Evolutionary conservation across 2,113 vertebrate species (phyloP).

Genomic region (Platichthys flesus): DNA sequence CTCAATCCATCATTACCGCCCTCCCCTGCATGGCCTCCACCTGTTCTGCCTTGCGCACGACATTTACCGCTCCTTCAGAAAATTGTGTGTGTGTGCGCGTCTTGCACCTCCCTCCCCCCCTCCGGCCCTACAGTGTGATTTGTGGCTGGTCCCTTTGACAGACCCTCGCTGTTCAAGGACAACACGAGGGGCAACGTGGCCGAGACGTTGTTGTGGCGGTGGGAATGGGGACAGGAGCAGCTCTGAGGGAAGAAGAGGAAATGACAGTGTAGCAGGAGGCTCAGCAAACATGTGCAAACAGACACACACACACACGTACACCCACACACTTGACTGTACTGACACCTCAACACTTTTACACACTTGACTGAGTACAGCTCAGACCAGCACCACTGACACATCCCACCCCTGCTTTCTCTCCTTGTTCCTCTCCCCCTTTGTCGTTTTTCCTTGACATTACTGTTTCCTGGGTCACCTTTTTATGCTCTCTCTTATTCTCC

Average conservation of each 20-base stretch:
- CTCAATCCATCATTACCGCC: constrained; percentile 57
- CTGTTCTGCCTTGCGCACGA: constrained; percentile 44
- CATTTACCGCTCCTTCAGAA: constrained; percentile 19
- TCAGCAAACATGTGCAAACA: constrained; percentile 6
- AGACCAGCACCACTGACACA: constrained; percentile 62
- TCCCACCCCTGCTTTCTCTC: constrained; percentile 45
- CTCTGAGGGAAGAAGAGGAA: constrained; percentile 66
- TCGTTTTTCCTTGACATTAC: not conserved
- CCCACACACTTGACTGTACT: constrained; percentile 28
- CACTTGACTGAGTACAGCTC: constrained; percentile 60
- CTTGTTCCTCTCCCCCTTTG: constrained; percentile 14
- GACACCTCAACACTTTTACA: constrained; percentile 57
- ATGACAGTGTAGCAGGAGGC: constrained; percentile 59
- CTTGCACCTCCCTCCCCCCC: not conserved
- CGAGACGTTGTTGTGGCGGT: constrained; percentile 49
- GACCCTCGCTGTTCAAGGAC: constrained; percentile 56
- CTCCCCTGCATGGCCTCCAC: constrained; percentile 69
- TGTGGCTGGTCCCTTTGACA: constrained; percentile 48
- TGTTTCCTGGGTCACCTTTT: constrained; percentile 16
- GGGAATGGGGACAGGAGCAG: constrained; percentile 71
- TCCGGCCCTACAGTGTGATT: constrained; percentile 50
- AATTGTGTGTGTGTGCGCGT: constrained; percentile 28
- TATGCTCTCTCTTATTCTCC: constrained; percentile 31
- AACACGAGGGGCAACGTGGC: constrained; percentile 22
- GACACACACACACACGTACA: constrained; percentile 3